These are phyloP conservation scores for Indicator maculatus DNA, from an alignment of 2,113 vertebrate genomes.

Conservation along the genomic window DNA sequence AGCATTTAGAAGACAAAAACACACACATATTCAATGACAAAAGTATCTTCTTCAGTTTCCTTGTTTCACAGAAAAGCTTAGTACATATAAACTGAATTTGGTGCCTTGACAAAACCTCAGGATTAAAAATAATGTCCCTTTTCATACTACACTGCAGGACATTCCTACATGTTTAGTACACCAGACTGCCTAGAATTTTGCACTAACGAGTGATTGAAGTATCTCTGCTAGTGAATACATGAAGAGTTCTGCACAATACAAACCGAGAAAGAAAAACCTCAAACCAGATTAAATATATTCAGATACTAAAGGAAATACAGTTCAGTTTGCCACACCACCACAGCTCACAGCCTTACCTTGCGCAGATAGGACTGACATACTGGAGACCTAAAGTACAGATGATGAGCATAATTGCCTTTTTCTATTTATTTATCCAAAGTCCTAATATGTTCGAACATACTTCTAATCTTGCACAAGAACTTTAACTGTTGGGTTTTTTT, in stretches of 20 bases:
- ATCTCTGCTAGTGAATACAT: background rate
- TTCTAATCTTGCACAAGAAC: background rate
- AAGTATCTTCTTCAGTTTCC: background rate
- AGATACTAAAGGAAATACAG: background rate
- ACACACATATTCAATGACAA: background rate
- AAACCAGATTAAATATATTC: background rate
- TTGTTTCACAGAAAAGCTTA: background rate
- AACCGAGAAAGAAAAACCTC: background rate
- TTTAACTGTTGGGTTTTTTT: accelerated
- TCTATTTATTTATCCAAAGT: background rate
- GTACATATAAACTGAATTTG: background rate
- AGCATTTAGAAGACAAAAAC: background rate
- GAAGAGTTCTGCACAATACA: accelerated
- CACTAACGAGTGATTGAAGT: accelerated
- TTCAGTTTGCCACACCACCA: background rate
- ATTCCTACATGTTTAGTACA: background rate
- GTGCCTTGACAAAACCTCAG: background rate
- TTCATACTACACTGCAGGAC: background rate
- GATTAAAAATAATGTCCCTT: background rate
- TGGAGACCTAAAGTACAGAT: accelerated
- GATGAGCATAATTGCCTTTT: background rate
- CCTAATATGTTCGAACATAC: background rate
- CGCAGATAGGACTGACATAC: background rate
- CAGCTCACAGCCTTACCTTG: background rate
- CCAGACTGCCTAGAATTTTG: background rate